Base-by-base conservation (phyloP, 2,797 vertebrate species). In the Limnodromus scolopaceus region DNA sequence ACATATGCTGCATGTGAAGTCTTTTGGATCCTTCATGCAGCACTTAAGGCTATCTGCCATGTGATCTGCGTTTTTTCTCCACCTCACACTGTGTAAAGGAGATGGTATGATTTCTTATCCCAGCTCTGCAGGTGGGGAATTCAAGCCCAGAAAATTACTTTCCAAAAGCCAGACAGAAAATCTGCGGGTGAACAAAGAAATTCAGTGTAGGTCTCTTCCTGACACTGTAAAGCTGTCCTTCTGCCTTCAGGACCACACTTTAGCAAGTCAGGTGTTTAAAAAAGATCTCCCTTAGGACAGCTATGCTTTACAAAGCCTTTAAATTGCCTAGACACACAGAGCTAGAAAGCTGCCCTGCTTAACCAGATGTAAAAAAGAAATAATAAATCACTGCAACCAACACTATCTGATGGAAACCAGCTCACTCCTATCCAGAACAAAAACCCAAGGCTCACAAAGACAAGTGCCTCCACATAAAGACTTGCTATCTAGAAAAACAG, bases 401-500 rank as follows among this genome's bases (percentile, higher is more conserved):
- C 58, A 17, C 22, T 72, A 83, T 63, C 80, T 93, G 82, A 90
- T 88, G 36, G 70, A 94, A 94, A 69, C 24, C 77, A 84, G 28
- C 77, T 83, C 53, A 15, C 23, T 87, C 51, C 58, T 39, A 41
- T 38, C 66, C n/a, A 65, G 81, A 84, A 81, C 51, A 81, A 95
- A 84, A 94, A 57, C 43, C 53, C 38, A 55, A 60, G 58, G 63
- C 74, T 77, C 57, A 81, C 58, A 83, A 88, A 43, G 63, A 57
- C 87, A 90, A 71, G 61, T 81, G 68, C 70, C 48, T 65, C 20
- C 77, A 60, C 58, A 89, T 69, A 89, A 93, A 84, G 87, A 76
- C 45, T 41, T 92, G 55, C 83, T 92, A 45, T 84, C 92, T 93
- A 93, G 75, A 96, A 85, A 95, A 90, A 87, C 91, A 96, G 78